These are phyloP conservation scores for Drosophila melanogaster DNA, from an alignment of 1,140 invertebrate species.

Conservation along the genomic window DNA sequence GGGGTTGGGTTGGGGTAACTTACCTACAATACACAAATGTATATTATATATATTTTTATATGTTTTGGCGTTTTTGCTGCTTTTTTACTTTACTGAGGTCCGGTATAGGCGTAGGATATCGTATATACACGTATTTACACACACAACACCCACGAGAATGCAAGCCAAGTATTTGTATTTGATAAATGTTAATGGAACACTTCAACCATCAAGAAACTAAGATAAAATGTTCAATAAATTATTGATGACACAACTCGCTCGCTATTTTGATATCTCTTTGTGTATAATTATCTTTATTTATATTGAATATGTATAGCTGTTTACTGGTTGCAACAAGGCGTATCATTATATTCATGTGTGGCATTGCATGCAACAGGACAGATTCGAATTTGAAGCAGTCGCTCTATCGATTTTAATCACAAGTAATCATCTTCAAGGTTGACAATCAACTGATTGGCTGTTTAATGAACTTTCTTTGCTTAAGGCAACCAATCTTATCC, in stretches of 20 bases:
- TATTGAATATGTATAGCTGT: conserved; percentile 46
- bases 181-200: conserved; percentile 55
- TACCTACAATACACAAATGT: conserved; percentile 48
- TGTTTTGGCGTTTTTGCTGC: conserved; percentile 78
- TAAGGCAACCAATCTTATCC: conserved; percentile 14
- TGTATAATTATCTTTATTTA: conserved; percentile 47
- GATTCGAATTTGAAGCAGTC: neutral
- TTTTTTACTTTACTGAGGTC: conserved; percentile 66
- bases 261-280: conserved; percentile 11
- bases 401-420: conserved; percentile 14
- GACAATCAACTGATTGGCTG: conserved; percentile 18
- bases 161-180: conserved; percentile 54
- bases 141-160: conserved; percentile 25
- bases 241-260: conserved; percentile 57
- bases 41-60: conserved; percentile 76
- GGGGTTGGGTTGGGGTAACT: conserved; percentile 1
- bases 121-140: conserved; percentile 27
- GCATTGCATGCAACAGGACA: neutral
- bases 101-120: conserved; percentile 21
- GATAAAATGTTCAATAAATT: conserved; percentile 75
- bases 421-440: conserved; percentile 8
- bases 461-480: conserved; percentile 18
- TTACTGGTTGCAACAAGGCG: conserved; percentile 40
- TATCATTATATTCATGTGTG: conserved; percentile 22
- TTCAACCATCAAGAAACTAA: conserved; percentile 67